These are phyloP conservation scores for Telmatochromis sp. DNA, from an alignment of 2,113 vertebrate genomes.

Conservation along the genomic window DNA sequence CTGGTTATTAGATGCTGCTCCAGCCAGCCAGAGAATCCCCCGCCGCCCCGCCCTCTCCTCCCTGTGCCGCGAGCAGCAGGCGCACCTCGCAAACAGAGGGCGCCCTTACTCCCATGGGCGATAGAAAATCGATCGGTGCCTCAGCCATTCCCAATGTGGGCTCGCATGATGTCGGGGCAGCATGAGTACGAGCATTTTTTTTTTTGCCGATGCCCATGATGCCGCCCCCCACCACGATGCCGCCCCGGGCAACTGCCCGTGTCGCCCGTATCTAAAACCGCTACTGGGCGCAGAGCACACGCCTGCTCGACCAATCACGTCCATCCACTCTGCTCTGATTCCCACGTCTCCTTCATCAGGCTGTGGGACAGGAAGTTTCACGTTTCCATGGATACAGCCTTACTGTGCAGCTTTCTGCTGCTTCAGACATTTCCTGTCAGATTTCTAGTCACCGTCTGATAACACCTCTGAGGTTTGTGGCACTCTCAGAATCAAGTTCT, in stretches of 20 bases:
- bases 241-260: too few relatives aligned
- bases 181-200: accelerated
- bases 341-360: not conserved
- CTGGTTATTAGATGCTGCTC: accelerated
- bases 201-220: accelerated
- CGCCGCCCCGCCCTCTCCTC: too few relatives aligned
- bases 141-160: too few relatives aligned
- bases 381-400: not conserved
- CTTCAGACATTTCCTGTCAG: not conserved
- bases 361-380: not conserved
- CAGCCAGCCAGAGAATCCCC: too few relatives aligned
- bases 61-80: too few relatives aligned
- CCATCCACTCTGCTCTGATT: not conserved
- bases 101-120: too few relatives aligned
- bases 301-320: not conserved
- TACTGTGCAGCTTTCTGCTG: not conserved
- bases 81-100: too few relatives aligned
- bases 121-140: too few relatives aligned
- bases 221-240: too few relatives aligned
- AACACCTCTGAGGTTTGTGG: not conserved
- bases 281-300: not conserved
- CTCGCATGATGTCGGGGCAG: too few relatives aligned
- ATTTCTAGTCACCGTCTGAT: not conserved
- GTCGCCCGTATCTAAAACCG: too few relatives aligned
- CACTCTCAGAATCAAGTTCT: not conserved